Evolutionary conservation across 2,888 invertebrate species (phyloP).

Genomic region (Eupithecia exiguata): DNA sequence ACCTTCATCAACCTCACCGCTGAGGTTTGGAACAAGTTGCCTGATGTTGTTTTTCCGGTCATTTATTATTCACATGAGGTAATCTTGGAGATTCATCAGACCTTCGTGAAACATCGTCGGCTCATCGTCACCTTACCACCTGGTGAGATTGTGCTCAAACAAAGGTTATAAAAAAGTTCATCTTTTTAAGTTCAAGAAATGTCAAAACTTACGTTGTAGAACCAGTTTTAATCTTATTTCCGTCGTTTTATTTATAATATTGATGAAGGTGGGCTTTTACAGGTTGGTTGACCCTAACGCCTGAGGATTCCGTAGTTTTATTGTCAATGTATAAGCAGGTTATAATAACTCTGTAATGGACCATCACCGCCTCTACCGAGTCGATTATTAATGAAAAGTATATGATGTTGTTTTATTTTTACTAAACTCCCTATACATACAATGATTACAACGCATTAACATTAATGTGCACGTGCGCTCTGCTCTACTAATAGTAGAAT

Average conservation of each 20-base stretch:
- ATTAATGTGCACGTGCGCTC: too few relatives aligned
- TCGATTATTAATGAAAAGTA: too few relatives aligned
- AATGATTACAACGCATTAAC: too few relatives aligned
- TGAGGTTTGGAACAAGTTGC: neutral
- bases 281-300: neutral
- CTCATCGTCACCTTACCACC: neutral
- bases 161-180: neutral
- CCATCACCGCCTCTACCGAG: neutral
- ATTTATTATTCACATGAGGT: too few relatives aligned
- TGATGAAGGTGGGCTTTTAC: neutral
- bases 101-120: neutral
- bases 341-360: neutral
- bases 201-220: neutral
- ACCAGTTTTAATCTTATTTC: neutral
- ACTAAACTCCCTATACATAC: neutral
- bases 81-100: too few relatives aligned
- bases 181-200: neutral
- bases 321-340: neutral
- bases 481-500: too few relatives aligned
- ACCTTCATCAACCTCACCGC: too few relatives aligned
- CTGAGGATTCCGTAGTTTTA: neutral
- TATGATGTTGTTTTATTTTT: neutral
- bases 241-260: neutral
- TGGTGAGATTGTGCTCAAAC: neutral
- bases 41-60: neutral